A percentile compares a stretch with the other conserved stretches of the same genome.
phyloP scores from a whole-genome alignment of 2,888 invertebrate species.

The Craniophora ligustri region DNA sequence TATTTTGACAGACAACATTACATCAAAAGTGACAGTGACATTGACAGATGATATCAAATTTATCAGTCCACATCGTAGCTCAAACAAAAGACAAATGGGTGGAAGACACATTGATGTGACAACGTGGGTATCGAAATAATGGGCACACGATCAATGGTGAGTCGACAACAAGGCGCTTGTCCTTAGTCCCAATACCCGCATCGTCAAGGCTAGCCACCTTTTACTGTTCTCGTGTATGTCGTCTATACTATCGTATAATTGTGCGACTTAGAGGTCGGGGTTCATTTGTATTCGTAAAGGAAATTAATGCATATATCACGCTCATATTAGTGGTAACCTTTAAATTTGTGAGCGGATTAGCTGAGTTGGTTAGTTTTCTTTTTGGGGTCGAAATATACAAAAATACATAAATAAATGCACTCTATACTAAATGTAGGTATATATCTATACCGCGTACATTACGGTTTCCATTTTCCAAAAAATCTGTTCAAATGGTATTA shows the following conservation, averaged over 20 bases:
- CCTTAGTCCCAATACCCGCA: slow-evolving; percentile 75
- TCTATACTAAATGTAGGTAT: too few relatives aligned
- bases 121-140: slow-evolving; percentile 45
- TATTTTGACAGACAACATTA: not conserved
- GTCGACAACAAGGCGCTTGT: slow-evolving; percentile 51
- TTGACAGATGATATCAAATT: not conserved
- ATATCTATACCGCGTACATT: too few relatives aligned
- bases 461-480: too few relatives aligned
- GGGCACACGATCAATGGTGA: slow-evolving; percentile 30
- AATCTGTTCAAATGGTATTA: too few relatives aligned
- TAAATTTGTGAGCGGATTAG: not conserved
- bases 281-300: slow-evolving; percentile 19
- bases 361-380: not conserved
- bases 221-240: slow-evolving; percentile 61
- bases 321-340: not conserved
- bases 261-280: slow-evolving; percentile 42
- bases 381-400: not conserved
- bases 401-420: too few relatives aligned
- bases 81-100: not conserved
- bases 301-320: slow-evolving; percentile 7
- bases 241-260: slow-evolving; percentile 30
- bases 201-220: slow-evolving; percentile 77
- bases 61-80: not conserved
- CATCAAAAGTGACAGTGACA: not conserved
- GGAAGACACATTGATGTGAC: slow-evolving; percentile 28